Percentiles rank a stretch among this genome's conserved stretches.
These are phyloP conservation scores for Acomys russatus DNA, from an alignment of 2,797 vertebrate species.

Conservation along the genomic window DNA sequence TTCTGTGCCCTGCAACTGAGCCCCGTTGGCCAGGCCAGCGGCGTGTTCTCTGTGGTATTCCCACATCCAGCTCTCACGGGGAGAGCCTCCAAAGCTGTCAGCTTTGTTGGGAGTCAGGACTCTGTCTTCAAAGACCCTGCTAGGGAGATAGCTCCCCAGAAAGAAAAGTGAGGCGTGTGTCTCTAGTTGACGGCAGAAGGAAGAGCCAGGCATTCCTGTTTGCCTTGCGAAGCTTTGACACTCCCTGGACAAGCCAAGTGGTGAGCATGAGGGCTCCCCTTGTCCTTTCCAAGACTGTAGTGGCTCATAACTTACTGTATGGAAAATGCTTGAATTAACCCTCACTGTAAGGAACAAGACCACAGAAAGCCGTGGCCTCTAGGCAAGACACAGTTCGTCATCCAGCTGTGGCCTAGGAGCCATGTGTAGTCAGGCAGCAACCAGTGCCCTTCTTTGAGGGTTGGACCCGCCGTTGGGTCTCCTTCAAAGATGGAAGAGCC, in stretches of 20 bases:
- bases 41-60: rapidly evolving
- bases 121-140: rapidly evolving
- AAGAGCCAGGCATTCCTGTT: not conserved
- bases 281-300: not conserved
- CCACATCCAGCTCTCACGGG: not conserved
- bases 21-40: not conserved
- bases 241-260: not conserved
- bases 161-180: rapidly evolving
- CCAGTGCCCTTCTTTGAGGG: not conserved
- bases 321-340: not conserved
- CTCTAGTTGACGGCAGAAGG: no score
- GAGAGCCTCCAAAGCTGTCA: not conserved
- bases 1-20: not conserved
- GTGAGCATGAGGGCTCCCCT: not conserved
- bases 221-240: not conserved
- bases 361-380: not conserved
- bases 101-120: not conserved
- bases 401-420: not conserved
- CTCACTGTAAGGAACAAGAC: not conserved
- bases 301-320: not conserved
- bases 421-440: rapidly evolving
- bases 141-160: not conserved
- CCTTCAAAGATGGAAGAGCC: not conserved
- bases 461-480: not conserved
- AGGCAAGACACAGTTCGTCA: not conserved